These are phyloP conservation scores for Littorina saxatilis DNA, from an alignment of 1,140 invertebrate species.

Conservation along the genomic window DNA sequence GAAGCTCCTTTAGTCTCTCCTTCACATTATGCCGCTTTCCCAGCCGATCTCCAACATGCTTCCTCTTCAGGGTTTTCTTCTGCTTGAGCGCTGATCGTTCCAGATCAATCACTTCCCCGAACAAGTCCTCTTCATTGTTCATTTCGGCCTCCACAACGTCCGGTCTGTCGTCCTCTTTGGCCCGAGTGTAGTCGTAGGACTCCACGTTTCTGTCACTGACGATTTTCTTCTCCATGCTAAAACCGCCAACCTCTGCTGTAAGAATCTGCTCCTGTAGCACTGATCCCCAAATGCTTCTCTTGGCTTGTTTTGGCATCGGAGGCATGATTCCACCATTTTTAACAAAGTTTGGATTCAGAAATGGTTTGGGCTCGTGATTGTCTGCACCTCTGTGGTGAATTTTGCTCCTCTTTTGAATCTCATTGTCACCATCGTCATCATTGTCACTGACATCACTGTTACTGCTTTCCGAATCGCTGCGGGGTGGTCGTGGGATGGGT, in stretches of 20 bases:
- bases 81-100: constrained; percentile 36
- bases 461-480: neutral
- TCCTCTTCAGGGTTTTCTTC: constrained; percentile 31
- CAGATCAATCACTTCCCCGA: constrained; percentile 51
- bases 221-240: constrained; percentile 51
- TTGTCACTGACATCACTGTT: neutral
- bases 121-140: constrained; percentile 41
- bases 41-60: constrained; percentile 42
- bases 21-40: constrained; percentile 48
- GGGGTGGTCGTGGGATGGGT: neutral
- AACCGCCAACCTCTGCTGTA: constrained; percentile 52
- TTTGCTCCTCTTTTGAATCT: neutral
- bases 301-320: neutral
- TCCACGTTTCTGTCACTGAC: constrained; percentile 53
- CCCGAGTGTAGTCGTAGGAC: constrained; percentile 61
- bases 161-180: constrained; percentile 50
- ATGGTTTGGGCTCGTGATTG: neutral
- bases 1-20: constrained; percentile 30
- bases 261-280: constrained; percentile 62
- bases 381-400: neutral
- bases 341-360: constrained; percentile 27
- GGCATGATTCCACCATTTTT: constrained; percentile 30
- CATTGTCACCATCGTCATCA: constrained; percentile 6
- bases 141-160: constrained; percentile 41
- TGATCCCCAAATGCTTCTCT: constrained; percentile 63